Evolutionary conservation across 2,797 vertebrate species (phyloP).

Genomic region (Tauraco hartlaubi): DNA sequence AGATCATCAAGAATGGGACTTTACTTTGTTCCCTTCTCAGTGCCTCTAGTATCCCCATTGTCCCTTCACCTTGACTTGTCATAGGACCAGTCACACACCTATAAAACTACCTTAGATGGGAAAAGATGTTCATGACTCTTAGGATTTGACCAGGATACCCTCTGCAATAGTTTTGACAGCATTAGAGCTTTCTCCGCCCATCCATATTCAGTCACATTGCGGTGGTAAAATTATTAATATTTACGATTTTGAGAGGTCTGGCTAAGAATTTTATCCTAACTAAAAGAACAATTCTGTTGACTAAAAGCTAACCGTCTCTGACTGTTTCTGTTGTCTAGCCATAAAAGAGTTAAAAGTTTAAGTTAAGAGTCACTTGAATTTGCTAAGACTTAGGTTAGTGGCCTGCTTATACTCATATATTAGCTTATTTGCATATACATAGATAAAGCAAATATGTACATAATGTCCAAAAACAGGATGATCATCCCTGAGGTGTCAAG

Average conservation of each 20-base stretch:
- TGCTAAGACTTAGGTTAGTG: too few relatives aligned
- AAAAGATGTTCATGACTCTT: background rate
- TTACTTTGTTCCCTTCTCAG: background rate
- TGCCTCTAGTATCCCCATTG: background rate
- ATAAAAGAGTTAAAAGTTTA: too few relatives aligned
- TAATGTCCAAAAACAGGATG: too few relatives aligned
- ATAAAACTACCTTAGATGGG: background rate
- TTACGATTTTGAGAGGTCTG: background rate
- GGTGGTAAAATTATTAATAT: background rate
- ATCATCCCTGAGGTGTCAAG: too few relatives aligned
- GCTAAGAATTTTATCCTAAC: background rate
- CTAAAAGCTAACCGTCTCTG: background rate
- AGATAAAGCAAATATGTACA: too few relatives aligned
- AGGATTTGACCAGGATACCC: background rate
- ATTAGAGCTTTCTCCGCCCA: background rate
- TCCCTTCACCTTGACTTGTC: background rate
- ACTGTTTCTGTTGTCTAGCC: background rate
- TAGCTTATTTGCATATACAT: too few relatives aligned
- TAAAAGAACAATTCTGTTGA: background rate
- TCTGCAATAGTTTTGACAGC: background rate
- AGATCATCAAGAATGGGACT: background rate
- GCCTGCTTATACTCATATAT: too few relatives aligned
- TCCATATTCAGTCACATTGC: background rate
- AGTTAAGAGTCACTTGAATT: too few relatives aligned
- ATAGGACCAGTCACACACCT: background rate